These are phyloP conservation scores for Parus major DNA, from an alignment of 2,113 vertebrate genomes.

Conservation along the genomic window DNA sequence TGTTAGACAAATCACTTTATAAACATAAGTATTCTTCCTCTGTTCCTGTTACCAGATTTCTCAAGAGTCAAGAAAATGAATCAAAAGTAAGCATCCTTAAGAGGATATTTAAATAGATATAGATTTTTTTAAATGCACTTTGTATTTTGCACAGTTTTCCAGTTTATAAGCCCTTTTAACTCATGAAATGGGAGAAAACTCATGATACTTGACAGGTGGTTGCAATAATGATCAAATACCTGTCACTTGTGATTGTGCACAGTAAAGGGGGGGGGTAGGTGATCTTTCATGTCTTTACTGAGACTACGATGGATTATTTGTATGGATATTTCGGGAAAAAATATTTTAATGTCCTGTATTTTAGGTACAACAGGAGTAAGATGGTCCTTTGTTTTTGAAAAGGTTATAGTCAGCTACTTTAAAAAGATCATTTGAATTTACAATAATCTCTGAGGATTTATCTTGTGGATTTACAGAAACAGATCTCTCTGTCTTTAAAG, in stretches of 20 bases:
- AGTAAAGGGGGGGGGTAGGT: not conserved
- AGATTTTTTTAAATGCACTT: not conserved
- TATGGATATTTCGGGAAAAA: not conserved
- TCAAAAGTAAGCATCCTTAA: conserved; percentile 22
- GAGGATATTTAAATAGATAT: conserved; percentile 22
- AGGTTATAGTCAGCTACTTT: not conserved
- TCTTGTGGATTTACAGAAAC: not conserved
- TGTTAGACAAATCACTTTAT: conserved; percentile 36
- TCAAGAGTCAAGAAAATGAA: conserved; percentile 40
- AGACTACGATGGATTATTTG: not conserved
- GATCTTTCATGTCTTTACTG: not conserved
- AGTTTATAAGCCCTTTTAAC: conserved; percentile 18
- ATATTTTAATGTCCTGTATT: not conserved
- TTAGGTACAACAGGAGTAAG: not conserved
- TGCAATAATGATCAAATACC: conserved; percentile 30
- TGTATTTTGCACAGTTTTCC: conserved; percentile 4
- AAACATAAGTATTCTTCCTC: conserved; percentile 22
- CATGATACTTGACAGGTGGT: conserved; percentile 13
- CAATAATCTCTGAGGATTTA: not conserved
- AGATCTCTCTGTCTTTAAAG: not conserved
- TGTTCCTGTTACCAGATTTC: conserved; percentile 24
- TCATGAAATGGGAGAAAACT: not conserved
- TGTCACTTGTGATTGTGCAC: conserved; percentile 1
- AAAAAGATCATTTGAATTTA: not conserved
- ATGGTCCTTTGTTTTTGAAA: not conserved